These are phyloP conservation scores for Dorcus parallelipipedus DNA, from an alignment of 2,888 invertebrate genomes.

Conservation along the genomic window DNA sequence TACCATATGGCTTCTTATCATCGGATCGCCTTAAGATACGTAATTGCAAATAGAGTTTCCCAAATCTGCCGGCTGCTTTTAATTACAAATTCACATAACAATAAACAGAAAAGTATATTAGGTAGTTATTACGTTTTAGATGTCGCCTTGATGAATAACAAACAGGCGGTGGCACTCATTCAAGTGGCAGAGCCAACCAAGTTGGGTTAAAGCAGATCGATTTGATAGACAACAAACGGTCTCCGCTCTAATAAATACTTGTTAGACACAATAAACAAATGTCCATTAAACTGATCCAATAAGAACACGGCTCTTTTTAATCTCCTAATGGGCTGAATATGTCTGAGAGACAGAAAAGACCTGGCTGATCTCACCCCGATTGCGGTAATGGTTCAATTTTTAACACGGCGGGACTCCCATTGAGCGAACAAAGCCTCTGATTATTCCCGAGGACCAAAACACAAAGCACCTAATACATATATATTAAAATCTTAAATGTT, in stretches of 20 bases:
- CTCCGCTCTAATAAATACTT: slow-evolving; percentile 20
- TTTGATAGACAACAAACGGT: slow-evolving; percentile 8
- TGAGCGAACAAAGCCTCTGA: slow-evolving; percentile 47
- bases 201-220: slow-evolving; percentile 2
- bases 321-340: slow-evolving; percentile 7
- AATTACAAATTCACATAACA: neutral
- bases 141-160: neutral
- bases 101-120: neutral
- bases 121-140: neutral
- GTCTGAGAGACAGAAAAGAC: neutral
- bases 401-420: slow-evolving; percentile 50
- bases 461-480: slow-evolving; percentile 49
- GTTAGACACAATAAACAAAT: slow-evolving; percentile 34
- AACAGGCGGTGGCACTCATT: neutral
- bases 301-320: slow-evolving; percentile 16
- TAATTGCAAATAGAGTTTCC: too few relatives aligned
- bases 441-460: slow-evolving; percentile 41
- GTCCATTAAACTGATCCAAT: slow-evolving; percentile 26
- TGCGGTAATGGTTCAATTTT: slow-evolving; percentile 51
- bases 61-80: neutral
- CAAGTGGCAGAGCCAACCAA: neutral
- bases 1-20: too few relatives aligned
- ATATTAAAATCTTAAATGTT: slow-evolving; percentile 49
- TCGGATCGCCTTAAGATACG: too few relatives aligned
- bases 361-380: slow-evolving; percentile 38